Base-by-base conservation (phyloP, 2,113 vertebrate species). In the Stegostoma tigrinum region DNA sequence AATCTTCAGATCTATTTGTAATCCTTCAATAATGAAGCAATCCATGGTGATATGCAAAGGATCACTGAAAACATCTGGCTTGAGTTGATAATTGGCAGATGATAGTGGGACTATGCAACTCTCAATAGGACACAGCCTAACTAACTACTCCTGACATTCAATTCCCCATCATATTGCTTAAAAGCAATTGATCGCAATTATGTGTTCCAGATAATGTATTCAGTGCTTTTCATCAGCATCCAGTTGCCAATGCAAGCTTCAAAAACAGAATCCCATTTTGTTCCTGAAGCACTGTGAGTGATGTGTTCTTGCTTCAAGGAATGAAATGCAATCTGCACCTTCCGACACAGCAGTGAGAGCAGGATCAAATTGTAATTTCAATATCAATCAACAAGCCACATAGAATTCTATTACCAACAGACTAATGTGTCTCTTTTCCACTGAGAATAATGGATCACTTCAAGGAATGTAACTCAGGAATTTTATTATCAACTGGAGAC, bases 401-500 rank as follows among this genome's bases (percentile, higher is more conserved):
- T 7, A 67, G 61, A n/a, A n/a, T 66, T 38, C 55, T 27, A 64
- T 93, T 93, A 66, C 45, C 61, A 66, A 21, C 34, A 93, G 23
- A 87, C 85, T 87, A 87, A 87, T 52, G 85, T 87, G 45, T 24
- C 24, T 42, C 45, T 90, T 67, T 45, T 42, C 91, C 91, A 70
- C 19, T 1, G 64, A 38, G 91, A 94, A 68, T 68, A 68, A 94
- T 45, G 64, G n/a, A 14, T 70, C 91, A 94, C 23, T 68, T 94
- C 24, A 27, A 68, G 91, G 91, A 94, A 94, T 68, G 91, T 68
- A 68, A 45, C n/a, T 67, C 91, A 94, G 91, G 34, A 23, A 94
- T 70, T 42, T 70, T 70, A 94, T 94, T 94, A 45, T 21, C 38
- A 68, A 94, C 91, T 67, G 3, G 91, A 94, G 38, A 68, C 66